Conservation (phyloP, 2,113 vertebrate genomes). For the Ornithorhynchus anatinus region DNA sequence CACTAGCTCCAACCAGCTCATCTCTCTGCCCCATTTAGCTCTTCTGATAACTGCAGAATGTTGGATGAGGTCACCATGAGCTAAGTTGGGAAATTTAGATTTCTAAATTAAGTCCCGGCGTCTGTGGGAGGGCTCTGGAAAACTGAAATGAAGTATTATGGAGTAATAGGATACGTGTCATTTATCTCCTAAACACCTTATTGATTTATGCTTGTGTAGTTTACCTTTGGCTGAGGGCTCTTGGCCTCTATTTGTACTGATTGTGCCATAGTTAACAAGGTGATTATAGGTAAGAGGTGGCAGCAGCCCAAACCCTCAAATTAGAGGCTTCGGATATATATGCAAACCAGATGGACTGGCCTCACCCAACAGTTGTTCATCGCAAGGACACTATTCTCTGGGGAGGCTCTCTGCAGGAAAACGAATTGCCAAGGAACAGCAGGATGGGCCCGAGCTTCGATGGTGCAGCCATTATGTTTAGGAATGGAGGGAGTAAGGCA, state of each 20-base stretch:
- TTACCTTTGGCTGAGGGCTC: constrained; percentile 16
- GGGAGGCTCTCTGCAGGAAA: neutral
- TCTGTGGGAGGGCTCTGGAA: constrained; percentile 7
- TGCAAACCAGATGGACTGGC: neutral
- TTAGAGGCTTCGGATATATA: constrained; percentile 4
- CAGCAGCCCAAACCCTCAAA: constrained; percentile 7
- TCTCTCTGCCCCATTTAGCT: neutral
- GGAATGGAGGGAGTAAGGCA: too few species aligned
- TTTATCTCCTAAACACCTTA: constrained; percentile 1
- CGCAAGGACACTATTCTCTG: neutral
- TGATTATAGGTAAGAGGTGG: constrained; percentile 2
- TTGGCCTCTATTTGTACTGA: constrained; percentile 33
- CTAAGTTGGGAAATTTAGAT: constrained; percentile 22
- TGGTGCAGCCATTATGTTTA: too few species aligned
- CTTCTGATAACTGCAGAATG: constrained; percentile 6
- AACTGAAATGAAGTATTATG: constrained; percentile 31
- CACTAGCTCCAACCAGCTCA: neutral
- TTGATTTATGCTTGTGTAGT: constrained; percentile 28
- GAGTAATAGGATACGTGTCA: neutral
- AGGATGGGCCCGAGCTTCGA: too few species aligned
- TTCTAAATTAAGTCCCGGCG: constrained; percentile 26
- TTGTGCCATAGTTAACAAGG: constrained; percentile 43
- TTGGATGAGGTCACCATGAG: constrained; percentile 19
- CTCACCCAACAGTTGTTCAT: neutral
- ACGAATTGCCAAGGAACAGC: too few species aligned